Evolutionary conservation across 2,113 vertebrate genomes (phyloP).

Genomic region (Columba livia): DNA sequence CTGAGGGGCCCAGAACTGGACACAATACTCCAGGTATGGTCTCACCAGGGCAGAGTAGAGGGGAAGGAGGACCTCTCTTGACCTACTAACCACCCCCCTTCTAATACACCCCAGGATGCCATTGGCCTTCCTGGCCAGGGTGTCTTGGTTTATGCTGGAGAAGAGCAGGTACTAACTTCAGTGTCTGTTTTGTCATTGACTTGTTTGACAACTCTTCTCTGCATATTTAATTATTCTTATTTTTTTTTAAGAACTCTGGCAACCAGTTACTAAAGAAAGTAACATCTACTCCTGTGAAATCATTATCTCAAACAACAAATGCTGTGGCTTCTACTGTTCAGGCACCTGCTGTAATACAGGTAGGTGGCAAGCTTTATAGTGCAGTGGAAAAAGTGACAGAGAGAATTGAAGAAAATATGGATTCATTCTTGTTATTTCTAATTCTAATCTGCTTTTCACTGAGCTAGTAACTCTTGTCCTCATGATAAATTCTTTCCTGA

Average conservation of each 20-base stretch:
- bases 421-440: background rate
- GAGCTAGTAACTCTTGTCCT: background rate
- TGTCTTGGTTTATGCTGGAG: background rate
- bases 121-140: no score
- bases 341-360: constrained; percentile 76
- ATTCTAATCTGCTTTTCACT: background rate
- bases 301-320: constrained; percentile 62
- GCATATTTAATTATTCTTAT: background rate
- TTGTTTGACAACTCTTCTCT: background rate
- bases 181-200: background rate
- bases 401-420: background rate
- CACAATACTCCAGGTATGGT: no score
- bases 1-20: no score
- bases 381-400: background rate
- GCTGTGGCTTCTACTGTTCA: constrained; percentile 67
- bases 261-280: constrained; percentile 75
- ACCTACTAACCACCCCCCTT: no score
- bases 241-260: constrained; percentile 72
- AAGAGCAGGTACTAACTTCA: background rate
- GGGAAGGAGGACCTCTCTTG: no score
- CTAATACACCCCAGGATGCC: no score
- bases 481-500: background rate
- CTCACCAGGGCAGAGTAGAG: no score
- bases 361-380: constrained; percentile 46
- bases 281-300: constrained; percentile 75